These are phyloP conservation scores for Nesidiocoris tenuis DNA, from an alignment of 2,888 invertebrate genomes.

Conservation along the genomic window DNA sequence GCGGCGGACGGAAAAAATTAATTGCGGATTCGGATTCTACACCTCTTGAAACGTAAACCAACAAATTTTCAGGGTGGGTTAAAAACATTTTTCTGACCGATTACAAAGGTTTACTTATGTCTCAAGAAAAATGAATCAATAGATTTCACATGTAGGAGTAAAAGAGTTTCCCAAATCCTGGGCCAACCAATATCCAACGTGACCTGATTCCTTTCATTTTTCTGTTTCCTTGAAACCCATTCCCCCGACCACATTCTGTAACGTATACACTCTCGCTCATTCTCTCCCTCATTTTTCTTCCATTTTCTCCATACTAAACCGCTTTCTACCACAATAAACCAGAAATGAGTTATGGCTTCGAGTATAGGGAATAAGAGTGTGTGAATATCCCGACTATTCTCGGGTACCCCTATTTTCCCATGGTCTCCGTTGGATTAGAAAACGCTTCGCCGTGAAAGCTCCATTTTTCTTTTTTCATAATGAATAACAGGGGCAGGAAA, in stretches of 20 bases:
- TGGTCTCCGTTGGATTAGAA: slow-evolving; percentile 4
- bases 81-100: too few relatives aligned
- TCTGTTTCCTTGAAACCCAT: not conserved
- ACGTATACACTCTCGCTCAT: not conserved
- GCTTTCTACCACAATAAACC: slow-evolving; percentile 14
- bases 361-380: not conserved
- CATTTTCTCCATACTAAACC: not conserved
- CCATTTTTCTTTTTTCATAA: not conserved
- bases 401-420: not conserved
- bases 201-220: not conserved
- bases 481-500: not conserved
- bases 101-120: too few relatives aligned
- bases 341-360: slow-evolving; percentile 13
- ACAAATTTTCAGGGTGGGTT: too few relatives aligned
- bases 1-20: too few relatives aligned
- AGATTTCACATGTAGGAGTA: not conserved
- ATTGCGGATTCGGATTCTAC: too few relatives aligned
- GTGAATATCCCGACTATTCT: not conserved
- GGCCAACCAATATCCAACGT: not conserved
- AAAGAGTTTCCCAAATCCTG: not conserved
- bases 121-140: not conserved
- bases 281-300: not conserved
- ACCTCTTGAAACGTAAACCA: too few relatives aligned
- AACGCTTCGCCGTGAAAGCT: slow-evolving; percentile 6
- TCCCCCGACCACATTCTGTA: not conserved